phyloP scores from a whole-genome alignment of 92 coral and sea anemone genomes.

The Metridium senile region DNA sequence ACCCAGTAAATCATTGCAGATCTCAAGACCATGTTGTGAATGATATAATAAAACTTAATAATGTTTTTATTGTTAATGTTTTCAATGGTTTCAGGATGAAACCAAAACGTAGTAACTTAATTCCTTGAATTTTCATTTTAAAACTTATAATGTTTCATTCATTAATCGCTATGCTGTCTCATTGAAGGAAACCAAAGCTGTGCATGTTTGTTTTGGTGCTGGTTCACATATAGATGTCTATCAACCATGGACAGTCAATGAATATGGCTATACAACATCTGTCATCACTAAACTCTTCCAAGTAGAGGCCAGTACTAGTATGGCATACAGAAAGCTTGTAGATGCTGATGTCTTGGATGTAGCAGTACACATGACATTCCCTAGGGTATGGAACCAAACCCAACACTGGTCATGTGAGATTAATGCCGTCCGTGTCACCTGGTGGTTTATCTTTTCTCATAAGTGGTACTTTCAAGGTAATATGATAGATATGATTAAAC shows the following conservation, averaged over 20 bases:
- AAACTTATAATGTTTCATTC: not conserved
- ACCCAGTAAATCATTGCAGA: no score
- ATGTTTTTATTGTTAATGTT: no score
- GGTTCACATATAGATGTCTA: conserved; percentile 84
- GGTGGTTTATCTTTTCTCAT: conserved; percentile 96
- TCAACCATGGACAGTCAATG: conserved; percentile 99
- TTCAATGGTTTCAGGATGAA: no score
- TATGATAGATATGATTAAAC: not conserved
- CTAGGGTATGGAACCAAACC: conserved; percentile 96
- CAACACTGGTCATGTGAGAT: conserved; percentile 98
- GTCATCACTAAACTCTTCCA: conserved; percentile 88
- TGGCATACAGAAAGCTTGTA: conserved; percentile 78
- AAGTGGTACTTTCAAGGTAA: conserved; percentile 97
- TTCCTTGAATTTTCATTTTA: not conserved
- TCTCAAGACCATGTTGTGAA: no score
- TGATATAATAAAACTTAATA: no score
- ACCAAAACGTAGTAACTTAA: no score
- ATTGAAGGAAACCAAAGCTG: conserved; percentile 90
- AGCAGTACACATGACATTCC: conserved; percentile 95
- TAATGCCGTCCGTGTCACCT: conserved; percentile 75
- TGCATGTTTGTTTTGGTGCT: conserved; percentile 90
- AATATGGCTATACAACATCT: conserved; percentile 96
- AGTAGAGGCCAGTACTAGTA: conserved; percentile 94
- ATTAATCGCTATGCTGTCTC: no score
- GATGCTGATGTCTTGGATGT: conserved; percentile 89